Conservation (phyloP, 2,888 invertebrate genomes). For the Phaedon cochleariae region DNA sequence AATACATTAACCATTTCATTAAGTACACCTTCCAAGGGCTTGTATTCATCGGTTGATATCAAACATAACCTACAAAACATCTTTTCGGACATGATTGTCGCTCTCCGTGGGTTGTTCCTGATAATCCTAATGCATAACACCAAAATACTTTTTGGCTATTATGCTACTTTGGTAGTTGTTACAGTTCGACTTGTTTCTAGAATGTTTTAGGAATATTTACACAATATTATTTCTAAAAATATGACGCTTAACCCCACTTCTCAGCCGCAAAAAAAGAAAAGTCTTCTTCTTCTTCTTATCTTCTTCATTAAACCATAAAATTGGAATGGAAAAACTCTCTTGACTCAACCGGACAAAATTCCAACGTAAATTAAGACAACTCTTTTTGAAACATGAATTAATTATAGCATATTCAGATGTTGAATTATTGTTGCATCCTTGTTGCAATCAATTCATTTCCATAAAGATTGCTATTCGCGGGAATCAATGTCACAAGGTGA, state of each 20-base stretch:
- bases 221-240: not conserved
- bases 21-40: conserved; percentile 28
- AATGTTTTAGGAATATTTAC: not conserved
- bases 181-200: not conserved
- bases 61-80: conserved; percentile 36
- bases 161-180: not conserved
- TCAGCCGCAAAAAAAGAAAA: not conserved
- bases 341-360: too few relatives aligned
- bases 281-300: not conserved
- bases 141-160: too few relatives aligned
- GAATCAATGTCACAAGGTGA: too few relatives aligned
- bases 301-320: not conserved
- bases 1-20: conserved; percentile 29
- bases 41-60: conserved; percentile 19
- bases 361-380: too few relatives aligned
- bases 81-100: conserved; percentile 14
- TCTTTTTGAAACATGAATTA: too few relatives aligned
- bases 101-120: not conserved
- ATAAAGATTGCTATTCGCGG: too few relatives aligned
- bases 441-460: too few relatives aligned
- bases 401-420: too few relatives aligned
- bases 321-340: too few relatives aligned
- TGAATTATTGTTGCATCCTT: too few relatives aligned
- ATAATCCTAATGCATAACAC: not conserved
- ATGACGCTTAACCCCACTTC: not conserved